Evolutionary conservation across 1,140 invertebrate genomes (phyloP).

Genomic region (Rhizoglyphus robini): DNA sequence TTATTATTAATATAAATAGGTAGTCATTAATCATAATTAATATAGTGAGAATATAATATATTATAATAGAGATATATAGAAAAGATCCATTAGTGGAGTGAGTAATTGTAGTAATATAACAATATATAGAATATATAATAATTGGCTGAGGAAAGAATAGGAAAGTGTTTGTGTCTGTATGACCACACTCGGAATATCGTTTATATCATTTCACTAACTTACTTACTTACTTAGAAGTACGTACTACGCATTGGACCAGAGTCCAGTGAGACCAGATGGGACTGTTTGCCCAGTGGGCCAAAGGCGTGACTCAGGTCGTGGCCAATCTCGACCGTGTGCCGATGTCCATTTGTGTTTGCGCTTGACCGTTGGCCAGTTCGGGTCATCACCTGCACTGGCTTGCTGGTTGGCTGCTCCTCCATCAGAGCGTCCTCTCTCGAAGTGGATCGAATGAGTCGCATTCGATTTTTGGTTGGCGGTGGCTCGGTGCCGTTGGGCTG

Average conservation of each 20-base stretch:
- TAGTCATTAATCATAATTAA: too few species aligned
- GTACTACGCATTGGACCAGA: background rate
- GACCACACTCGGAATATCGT: too few species aligned
- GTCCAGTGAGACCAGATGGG: too few species aligned
- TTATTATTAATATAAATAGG: too few species aligned
- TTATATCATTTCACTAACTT: background rate
- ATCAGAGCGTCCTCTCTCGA: background rate
- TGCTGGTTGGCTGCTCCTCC: background rate
- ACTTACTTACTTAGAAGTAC: background rate
- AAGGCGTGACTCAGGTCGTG: background rate
- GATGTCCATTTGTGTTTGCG: background rate
- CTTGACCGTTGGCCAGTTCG: background rate
- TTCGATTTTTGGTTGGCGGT: conserved; percentile 6
- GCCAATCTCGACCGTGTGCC: background rate
- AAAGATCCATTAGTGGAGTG: too few species aligned
- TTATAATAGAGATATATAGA: too few species aligned
- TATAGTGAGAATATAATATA: too few species aligned
- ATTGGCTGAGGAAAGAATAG: too few species aligned
- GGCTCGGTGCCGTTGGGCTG: background rate
- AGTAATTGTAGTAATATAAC: too few species aligned
- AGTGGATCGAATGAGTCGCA: background rate
- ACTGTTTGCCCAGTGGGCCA: background rate
- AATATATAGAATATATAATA: too few species aligned
- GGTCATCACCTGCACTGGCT: background rate
- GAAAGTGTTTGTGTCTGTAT: too few species aligned